phyloP scores from a whole-genome alignment of 2,113 vertebrate genomes.

The Eretmochelys imbricata region DNA sequence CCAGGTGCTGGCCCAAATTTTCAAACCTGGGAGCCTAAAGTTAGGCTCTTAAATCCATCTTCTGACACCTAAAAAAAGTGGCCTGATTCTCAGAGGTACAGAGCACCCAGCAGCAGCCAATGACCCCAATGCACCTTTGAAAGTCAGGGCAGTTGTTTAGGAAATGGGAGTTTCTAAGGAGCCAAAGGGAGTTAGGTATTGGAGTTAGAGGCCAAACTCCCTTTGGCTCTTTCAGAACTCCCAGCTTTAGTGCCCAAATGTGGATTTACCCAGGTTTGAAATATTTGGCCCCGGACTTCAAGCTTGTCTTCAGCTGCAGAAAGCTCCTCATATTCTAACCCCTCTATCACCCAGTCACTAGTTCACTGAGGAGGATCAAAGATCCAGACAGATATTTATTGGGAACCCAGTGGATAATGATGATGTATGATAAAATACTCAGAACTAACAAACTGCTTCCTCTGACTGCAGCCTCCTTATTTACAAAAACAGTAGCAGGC shows the following conservation, averaged over 20 bases:
- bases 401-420: background rate
- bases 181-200: background rate
- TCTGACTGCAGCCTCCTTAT: background rate
- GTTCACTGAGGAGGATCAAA: background rate
- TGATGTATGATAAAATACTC: background rate
- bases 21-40: background rate
- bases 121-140: background rate
- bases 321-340: background rate
- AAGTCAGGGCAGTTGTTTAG: background rate
- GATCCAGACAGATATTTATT: background rate
- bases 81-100: slow-evolving; percentile 50
- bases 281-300: background rate
- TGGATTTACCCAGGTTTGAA: background rate
- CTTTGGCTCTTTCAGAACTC: slow-evolving; percentile 38
- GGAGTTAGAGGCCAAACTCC: background rate
- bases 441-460: background rate
- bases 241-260: background rate
- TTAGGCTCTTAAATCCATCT: background rate
- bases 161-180: background rate
- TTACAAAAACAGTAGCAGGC: rapidly evolving
- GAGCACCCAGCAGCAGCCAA: background rate
- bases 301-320: background rate
- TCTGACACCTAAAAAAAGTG: background rate
- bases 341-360: background rate
- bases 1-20: background rate